These are phyloP conservation scores for Cantharis lateralis DNA, from an alignment of 2,888 invertebrate species.

Conservation along the genomic window DNA sequence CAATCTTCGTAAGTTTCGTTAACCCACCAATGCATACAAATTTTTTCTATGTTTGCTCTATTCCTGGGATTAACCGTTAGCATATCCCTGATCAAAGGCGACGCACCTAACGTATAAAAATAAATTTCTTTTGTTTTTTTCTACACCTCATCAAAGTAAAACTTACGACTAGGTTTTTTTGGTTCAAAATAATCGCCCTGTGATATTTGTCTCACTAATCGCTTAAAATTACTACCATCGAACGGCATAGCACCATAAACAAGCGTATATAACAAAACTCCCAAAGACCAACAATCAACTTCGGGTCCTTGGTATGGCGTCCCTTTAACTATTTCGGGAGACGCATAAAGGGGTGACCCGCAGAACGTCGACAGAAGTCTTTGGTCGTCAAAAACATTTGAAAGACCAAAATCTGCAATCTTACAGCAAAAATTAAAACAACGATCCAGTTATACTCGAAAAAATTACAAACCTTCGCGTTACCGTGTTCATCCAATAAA, in stretches of 20 bases:
- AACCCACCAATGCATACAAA: slow-evolving; percentile 97
- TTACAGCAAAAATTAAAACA: slow-evolving; percentile 46
- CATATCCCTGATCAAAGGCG: slow-evolving; percentile 92
- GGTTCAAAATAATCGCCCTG: slow-evolving; percentile 98
- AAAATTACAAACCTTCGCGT: slow-evolving; percentile 76
- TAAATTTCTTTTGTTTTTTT: slow-evolving; percentile 36
- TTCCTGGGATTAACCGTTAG: slow-evolving; percentile 88
- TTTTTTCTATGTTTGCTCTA: slow-evolving; percentile 90
- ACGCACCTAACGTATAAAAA: slow-evolving; percentile 72
- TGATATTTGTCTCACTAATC: slow-evolving; percentile 95
- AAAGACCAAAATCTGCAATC: slow-evolving; percentile 98
- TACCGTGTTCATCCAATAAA: slow-evolving; percentile 87
- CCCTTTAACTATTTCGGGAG: slow-evolving; percentile 97
- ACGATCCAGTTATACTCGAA: background rate
- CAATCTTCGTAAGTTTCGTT: slow-evolving; percentile 82
- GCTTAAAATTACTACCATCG: slow-evolving; percentile 97
- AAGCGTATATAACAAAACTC: slow-evolving; percentile 94
- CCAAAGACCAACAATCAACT: slow-evolving; percentile 93
- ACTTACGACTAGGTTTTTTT: slow-evolving; percentile 86
- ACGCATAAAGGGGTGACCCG: slow-evolving; percentile 95
- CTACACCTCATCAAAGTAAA: slow-evolving; percentile 2
- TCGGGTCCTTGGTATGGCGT: slow-evolving; percentile 97
- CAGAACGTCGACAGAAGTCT: slow-evolving; percentile 90
- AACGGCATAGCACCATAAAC: slow-evolving; percentile 99
- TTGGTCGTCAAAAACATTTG: slow-evolving; percentile 93